Conservation (phyloP, 2,113 vertebrate genomes). For the Castor canadensis region DNA sequence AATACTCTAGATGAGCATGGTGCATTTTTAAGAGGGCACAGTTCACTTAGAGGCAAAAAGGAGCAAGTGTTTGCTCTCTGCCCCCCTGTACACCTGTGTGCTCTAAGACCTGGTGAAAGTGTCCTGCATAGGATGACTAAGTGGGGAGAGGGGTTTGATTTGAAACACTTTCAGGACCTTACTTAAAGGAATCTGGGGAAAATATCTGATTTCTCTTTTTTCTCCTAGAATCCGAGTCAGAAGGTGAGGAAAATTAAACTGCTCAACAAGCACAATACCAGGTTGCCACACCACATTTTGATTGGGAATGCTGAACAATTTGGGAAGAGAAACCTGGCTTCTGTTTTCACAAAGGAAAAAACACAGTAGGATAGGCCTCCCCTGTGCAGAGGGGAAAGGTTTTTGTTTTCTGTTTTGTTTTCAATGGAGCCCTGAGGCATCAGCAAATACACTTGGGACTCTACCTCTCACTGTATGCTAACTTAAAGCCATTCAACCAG, state of each 20-base stretch:
- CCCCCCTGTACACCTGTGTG: fast-evolving
- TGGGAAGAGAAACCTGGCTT: conserved; percentile 83
- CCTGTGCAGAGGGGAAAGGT: conserved; percentile 82
- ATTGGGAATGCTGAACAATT: conserved; percentile 77
- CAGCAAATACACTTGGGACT: conserved; percentile 84
- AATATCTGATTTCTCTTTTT: conserved; percentile 62
- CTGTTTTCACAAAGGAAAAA: conserved; percentile 80
- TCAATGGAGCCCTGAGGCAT: conserved; percentile 84
- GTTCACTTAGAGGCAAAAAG: background rate
- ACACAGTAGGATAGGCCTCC: conserved; percentile 82
- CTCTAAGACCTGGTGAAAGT: no score
- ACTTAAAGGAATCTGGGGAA: background rate
- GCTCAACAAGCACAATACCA: conserved; percentile 74
- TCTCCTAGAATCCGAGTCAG: conserved; percentile 91
- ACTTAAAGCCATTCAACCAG: conserved; percentile 84
- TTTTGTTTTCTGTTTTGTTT: conserved; percentile 78
- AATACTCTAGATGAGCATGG: background rate
- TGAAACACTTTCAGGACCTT: background rate
- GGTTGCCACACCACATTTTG: conserved; percentile 71
- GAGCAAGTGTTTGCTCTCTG: background rate
- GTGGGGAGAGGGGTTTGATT: background rate
- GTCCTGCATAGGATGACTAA: no score
- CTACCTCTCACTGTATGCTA: conserved; percentile 83
- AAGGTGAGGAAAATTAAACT: conserved; percentile 89
- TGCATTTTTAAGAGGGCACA: background rate